Base-by-base conservation (phyloP, 2,888 invertebrate species). In the Chesias legatella region DNA sequence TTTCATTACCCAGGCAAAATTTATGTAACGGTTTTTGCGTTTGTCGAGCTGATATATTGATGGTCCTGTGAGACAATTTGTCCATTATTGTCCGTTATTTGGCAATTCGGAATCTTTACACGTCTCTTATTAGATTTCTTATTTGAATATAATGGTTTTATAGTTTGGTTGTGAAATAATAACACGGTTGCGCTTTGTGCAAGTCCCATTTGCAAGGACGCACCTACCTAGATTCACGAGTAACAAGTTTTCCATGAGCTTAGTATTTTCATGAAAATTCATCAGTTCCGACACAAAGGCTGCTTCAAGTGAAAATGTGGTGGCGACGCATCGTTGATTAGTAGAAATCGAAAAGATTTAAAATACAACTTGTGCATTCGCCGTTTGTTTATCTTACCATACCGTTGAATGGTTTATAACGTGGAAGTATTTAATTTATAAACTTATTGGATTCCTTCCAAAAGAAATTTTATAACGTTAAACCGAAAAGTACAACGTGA, bases 261-360 rank as follows among this genome's bases (percentile, higher is more conserved):
- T 34, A 46, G 33, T 42, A 33, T 35, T 34, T 34, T 40, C 11
- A 44, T 44, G 44, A 28, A 44, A 39, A 44, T 44, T 32, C 39
- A 44, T 44, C 32, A 40, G 44, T 35, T 35, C 27, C 46, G 42
- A 35, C 41, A 51, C 44, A 39, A 38, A 43, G 48, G 45, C 53
- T 68, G 10, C 34, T 63, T 70, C 63, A 68, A 79, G 82, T 80
- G 79, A 78, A 83, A 84, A 73, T 76, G 60, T 52, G 53, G 56
- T 63, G 56, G 47, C 56, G 58, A 56, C 62, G 83, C 76, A 79
- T 82, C 67, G 59, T 57, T 74, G 78, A 83, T 75, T 61, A 83
- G 84, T 83, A 85, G 86, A 86, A 86, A 85, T 77, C 82, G 67
- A 28, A 60, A 60, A 67, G 61, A 66, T 68, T 79, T 75, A 74